These are phyloP conservation scores for Cantharis rufa DNA, from an alignment of 2,888 invertebrate genomes.

Conservation along the genomic window DNA sequence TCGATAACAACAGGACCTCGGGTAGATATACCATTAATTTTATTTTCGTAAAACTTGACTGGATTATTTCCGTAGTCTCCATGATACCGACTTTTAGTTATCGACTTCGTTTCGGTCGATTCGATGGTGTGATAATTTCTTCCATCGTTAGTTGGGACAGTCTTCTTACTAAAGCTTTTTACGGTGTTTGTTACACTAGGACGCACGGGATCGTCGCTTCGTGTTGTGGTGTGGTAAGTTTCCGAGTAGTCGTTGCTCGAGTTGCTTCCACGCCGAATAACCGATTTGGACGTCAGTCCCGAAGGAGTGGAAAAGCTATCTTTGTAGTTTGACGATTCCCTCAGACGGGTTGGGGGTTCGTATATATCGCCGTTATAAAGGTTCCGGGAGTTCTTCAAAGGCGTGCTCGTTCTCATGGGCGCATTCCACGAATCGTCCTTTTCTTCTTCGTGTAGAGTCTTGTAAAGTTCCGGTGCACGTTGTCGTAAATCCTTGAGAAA, in stretches of 20 bases:
- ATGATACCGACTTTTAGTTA: constrained; percentile 67
- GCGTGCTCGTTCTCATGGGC: constrained; percentile 51
- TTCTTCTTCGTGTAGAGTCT: constrained; percentile 67
- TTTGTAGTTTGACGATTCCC: constrained; percentile 42
- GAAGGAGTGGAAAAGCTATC: constrained; percentile 38
- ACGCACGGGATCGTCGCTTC: constrained; percentile 67
- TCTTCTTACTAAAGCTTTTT: constrained; percentile 71
- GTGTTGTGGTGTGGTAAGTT: constrained; percentile 70
- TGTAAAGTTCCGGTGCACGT: constrained; percentile 73
- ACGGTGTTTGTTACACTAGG: constrained; percentile 74
- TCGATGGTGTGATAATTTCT: constrained; percentile 70
- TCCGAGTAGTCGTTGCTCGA: constrained; percentile 74
- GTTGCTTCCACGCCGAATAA: constrained; percentile 65
- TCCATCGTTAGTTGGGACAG: constrained; percentile 67
- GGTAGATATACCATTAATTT: constrained; percentile 47
- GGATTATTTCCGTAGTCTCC: constrained; percentile 55
- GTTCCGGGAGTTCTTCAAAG: constrained; percentile 46
- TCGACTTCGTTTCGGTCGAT: constrained; percentile 71
- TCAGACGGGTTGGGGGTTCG: constrained; percentile 55
- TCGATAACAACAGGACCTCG: constrained; percentile 65
- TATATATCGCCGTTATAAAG: constrained; percentile 51
- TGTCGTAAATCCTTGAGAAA: constrained; percentile 72
- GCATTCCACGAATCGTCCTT: constrained; percentile 53
- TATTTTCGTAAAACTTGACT: constrained; percentile 62
- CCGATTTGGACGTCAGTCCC: constrained; percentile 55